These are phyloP conservation scores for Siniperca chuatsi DNA, from an alignment of 2,113 vertebrate genomes.

Conservation along the genomic window DNA sequence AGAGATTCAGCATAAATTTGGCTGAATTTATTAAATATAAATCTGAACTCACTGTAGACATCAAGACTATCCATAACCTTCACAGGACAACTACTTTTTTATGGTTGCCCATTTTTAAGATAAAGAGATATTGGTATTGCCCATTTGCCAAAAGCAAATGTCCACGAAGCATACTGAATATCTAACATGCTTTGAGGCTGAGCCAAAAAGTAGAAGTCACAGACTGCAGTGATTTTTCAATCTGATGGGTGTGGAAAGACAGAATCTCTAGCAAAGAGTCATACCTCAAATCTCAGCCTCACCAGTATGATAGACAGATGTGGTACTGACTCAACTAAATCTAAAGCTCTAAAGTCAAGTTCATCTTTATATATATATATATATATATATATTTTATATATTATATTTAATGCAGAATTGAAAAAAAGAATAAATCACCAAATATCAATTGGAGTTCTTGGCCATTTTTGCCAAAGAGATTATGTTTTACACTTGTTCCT, in stretches of 20 bases:
- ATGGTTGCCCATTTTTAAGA: constrained; percentile 26
- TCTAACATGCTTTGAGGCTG: constrained; percentile 43
- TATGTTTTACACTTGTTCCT: not conserved
- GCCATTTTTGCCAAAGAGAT: not conserved
- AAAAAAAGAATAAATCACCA: not conserved
- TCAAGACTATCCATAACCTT: constrained; percentile 16
- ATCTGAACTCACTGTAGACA: constrained; percentile 18
- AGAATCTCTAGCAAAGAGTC: constrained; percentile 13
- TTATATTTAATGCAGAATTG: not conserved
- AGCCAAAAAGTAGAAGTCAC: constrained; percentile 52
- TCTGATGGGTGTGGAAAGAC: not conserved
- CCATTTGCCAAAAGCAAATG: constrained; percentile 18
- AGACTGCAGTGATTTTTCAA: constrained; percentile 31
- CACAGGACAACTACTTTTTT: constrained; percentile 20
- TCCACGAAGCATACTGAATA: not conserved
- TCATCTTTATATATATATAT: not conserved
- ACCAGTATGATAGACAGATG: constrained; percentile 27
- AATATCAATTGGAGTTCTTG: too few relatives aligned
- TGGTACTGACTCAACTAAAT: not conserved
- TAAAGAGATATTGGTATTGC: constrained; percentile 26
- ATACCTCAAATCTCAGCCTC: constrained; percentile 19
- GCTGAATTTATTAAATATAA: constrained; percentile 29
- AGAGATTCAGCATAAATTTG: constrained; percentile 33
- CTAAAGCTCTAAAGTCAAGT: not conserved
- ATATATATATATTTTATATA: not conserved